Evolutionary conservation across 1,140 invertebrate genomes (phyloP).

Genomic region (Polypedilum vanderplanki): DNA sequence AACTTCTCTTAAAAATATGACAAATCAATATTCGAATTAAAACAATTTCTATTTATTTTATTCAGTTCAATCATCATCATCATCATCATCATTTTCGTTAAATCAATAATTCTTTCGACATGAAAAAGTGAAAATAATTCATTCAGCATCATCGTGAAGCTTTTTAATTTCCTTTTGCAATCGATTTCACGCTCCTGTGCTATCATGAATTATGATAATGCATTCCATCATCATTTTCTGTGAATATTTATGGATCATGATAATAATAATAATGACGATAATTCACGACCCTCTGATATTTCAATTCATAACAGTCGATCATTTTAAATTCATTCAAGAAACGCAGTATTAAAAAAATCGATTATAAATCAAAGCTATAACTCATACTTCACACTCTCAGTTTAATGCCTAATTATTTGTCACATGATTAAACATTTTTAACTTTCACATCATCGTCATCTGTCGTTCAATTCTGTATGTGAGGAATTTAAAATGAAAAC

Average conservation of each 20-base stretch:
- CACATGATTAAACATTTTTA: constrained; percentile 26
- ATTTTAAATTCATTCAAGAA: background rate
- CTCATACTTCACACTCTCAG: too few species aligned
- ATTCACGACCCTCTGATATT: background rate
- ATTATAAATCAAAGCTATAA: too few species aligned
- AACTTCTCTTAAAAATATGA: too few species aligned
- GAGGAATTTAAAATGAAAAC: constrained; percentile 2
- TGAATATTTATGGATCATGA: constrained; percentile 9
- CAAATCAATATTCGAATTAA: too few species aligned
- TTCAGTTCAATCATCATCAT: too few species aligned
- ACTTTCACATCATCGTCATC: background rate
- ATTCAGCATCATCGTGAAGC: too few species aligned
- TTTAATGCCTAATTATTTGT: constrained; percentile 20
- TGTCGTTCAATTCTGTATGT: background rate
- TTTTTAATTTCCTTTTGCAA: constrained; percentile 10
- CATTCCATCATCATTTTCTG: background rate
- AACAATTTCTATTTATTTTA: too few species aligned
- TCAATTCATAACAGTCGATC: too few species aligned
- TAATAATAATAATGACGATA: constrained; percentile 1
- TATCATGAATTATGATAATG: background rate
- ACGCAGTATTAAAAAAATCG: too few species aligned
- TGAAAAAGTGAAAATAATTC: too few species aligned
- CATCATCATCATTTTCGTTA: too few species aligned
- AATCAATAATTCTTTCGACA: too few species aligned
- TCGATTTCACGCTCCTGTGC: background rate